Conservation (phyloP, 1,140 invertebrate species). For the Saccostrea echinata region DNA sequence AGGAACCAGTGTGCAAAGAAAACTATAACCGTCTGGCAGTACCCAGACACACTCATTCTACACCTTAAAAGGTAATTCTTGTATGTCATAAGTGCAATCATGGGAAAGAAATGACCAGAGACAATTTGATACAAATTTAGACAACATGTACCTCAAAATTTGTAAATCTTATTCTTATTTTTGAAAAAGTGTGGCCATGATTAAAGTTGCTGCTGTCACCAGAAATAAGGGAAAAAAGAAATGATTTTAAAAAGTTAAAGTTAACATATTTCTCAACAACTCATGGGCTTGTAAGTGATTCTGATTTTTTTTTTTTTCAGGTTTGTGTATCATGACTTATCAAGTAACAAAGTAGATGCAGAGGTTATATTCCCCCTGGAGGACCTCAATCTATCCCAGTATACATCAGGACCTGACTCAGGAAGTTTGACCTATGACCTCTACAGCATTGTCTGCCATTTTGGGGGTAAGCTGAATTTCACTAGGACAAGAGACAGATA, state of each 20-base stretch:
- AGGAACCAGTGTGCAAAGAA: slow-evolving; percentile 87
- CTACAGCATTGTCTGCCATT: slow-evolving; percentile 87
- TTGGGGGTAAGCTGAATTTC: slow-evolving; percentile 83
- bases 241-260: no score
- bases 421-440: slow-evolving; percentile 83
- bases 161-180: no score
- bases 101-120: no score
- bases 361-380: slow-evolving; percentile 85
- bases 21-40: slow-evolving; percentile 86
- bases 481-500: no score
- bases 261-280: no score
- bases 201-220: no score
- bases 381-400: slow-evolving; percentile 81
- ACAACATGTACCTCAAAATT: no score
- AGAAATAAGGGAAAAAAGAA: no score
- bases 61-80: slow-evolving; percentile 84
- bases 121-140: no score
- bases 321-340: slow-evolving; percentile 87
- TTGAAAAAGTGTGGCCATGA: no score
- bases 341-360: slow-evolving; percentile 86
- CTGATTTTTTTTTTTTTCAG: slow-evolving; percentile 78
- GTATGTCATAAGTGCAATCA: no score
- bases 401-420: slow-evolving; percentile 77
- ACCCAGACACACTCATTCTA: slow-evolving; percentile 87
- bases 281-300: no score